These are phyloP conservation scores for Acipenser oxyrinchus DNA, from an alignment of 2,797 vertebrate species.

Conservation along the genomic window DNA sequence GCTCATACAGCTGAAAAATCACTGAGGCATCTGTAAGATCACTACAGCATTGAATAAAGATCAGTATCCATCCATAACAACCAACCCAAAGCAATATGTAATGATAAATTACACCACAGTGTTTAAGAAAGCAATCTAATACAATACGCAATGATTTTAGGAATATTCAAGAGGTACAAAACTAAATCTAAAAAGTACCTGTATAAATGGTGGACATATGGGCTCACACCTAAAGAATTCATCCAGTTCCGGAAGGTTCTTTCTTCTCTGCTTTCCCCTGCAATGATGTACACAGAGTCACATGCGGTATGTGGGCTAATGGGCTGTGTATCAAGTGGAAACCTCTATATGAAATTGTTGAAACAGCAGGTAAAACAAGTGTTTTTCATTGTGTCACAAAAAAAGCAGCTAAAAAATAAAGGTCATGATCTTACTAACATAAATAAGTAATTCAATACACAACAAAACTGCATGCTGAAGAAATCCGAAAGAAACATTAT, in stretches of 20 bases:
- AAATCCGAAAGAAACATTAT: too few relatives aligned
- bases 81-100: not conserved
- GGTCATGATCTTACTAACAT: too few relatives aligned
- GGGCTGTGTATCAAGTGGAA: too few relatives aligned
- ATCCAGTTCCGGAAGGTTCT: constrained; percentile 96
- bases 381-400: too few relatives aligned
- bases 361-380: too few relatives aligned
- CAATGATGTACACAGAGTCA: constrained; percentile 25
- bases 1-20: constrained; percentile 86
- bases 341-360: too few relatives aligned
- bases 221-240: constrained; percentile 88
- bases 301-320: too few relatives aligned
- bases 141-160: not conserved
- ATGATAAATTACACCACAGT: not conserved
- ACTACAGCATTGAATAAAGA: constrained; percentile 46
- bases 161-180: not conserved
- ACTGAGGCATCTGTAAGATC: constrained; percentile 81
- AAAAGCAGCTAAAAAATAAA: too few relatives aligned
- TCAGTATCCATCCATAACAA: not conserved
- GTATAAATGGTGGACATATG: constrained; percentile 85
- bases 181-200: constrained; percentile 51
- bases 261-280: constrained; percentile 87
- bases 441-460: too few relatives aligned
- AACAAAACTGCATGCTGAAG: too few relatives aligned
- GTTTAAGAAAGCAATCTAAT: not conserved